These are phyloP conservation scores for Anabas testudineus DNA, from an alignment of 2,797 vertebrate species.

Conservation along the genomic window DNA sequence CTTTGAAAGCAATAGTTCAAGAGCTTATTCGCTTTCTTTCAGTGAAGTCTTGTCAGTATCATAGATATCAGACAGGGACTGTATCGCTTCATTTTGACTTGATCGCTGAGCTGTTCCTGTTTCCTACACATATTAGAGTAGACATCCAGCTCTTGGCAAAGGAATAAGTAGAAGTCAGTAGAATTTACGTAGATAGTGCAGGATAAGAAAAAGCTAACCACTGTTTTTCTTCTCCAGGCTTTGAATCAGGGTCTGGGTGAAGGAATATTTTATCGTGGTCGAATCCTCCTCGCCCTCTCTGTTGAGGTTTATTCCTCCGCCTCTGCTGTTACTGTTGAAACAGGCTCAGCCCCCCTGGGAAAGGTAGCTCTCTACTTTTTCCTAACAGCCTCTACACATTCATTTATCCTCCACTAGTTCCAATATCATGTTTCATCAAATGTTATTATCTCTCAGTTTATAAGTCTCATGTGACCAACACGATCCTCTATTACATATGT, in stretches of 20 bases:
- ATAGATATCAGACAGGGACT: background rate
- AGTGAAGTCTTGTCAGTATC: background rate
- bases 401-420: background rate
- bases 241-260: slow-evolving; percentile 92
- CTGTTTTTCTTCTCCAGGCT: slow-evolving; percentile 57
- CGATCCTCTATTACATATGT: background rate
- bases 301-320: slow-evolving; percentile 88
- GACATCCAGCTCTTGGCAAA: too few species aligned
- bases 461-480: background rate
- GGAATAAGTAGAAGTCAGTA: too few species aligned
- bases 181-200: background rate
- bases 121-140: too few species aligned
- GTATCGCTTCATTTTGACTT: too few species aligned
- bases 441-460: too few species aligned
- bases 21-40: background rate
- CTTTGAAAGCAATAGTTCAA: background rate
- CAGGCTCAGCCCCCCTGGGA: slow-evolving; percentile 55
- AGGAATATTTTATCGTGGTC: slow-evolving; percentile 92
- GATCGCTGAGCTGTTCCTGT: too few species aligned
- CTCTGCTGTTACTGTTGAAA: slow-evolving; percentile 69
- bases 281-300: slow-evolving; percentile 87
- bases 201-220: background rate
- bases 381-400: background rate
- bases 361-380: slow-evolving; percentile 52
- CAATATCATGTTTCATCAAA: background rate